These are phyloP conservation scores for Palythoa grandiflora DNA, from an alignment of 92 coral and sea anemone species.

Conservation along the genomic window DNA sequence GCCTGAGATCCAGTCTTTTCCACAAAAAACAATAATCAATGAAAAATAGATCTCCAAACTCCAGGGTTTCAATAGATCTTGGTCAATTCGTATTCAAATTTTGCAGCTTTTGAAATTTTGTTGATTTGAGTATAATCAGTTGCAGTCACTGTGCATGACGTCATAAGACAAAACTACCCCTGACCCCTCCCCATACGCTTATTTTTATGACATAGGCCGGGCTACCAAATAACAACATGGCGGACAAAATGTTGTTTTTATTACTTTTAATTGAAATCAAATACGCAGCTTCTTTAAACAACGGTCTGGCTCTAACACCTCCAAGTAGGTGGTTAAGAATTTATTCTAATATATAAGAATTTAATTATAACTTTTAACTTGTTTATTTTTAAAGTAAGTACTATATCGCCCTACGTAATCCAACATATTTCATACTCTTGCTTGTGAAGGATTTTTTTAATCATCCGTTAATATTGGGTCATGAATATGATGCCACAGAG, in stretches of 20 bases:
- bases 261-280: constrained; percentile 28
- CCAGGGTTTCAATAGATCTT: neutral
- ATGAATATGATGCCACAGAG: too few species aligned
- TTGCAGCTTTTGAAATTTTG: constrained; percentile 5
- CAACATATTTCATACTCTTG: too few species aligned
- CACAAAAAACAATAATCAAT: constrained; percentile 12
- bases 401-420: too few species aligned
- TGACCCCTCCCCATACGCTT: neutral
- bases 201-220: constrained; percentile 6
- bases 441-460: too few species aligned
- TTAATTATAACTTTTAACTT: too few species aligned
- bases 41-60: neutral
- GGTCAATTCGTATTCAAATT: constrained; percentile 10
- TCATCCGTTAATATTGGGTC: too few species aligned
- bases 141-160: neutral
- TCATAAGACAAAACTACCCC: neutral
- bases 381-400: too few species aligned
- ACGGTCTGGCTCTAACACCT: constrained; percentile 94
- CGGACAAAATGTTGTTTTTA: constrained; percentile 23
- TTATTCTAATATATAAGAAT: neutral
- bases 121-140: neutral
- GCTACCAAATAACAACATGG: constrained; percentile 25
- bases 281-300: constrained; percentile 66
- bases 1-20: constrained; percentile 16
- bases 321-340: constrained; percentile 77